phyloP scores from a whole-genome alignment of 2,113 vertebrate species.

The Triplophysa rosa region DNA sequence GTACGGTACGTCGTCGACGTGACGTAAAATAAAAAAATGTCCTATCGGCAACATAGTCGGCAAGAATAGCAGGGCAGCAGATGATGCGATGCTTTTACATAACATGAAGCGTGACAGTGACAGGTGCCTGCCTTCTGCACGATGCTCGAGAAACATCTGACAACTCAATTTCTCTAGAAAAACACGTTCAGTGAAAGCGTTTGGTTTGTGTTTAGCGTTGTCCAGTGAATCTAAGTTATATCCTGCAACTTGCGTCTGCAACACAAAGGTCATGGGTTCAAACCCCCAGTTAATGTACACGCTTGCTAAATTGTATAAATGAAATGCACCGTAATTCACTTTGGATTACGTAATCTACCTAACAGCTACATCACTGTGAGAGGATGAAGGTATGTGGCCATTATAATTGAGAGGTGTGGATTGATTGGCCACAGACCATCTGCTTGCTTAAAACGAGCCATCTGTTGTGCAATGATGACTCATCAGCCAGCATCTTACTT shows the following conservation, averaged over 20 bases:
- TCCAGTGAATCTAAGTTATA: no score
- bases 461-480: slow-evolving; percentile 40
- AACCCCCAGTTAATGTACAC: no score
- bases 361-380: not conserved
- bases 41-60: not conserved
- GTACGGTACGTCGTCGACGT: not conserved
- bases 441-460: slow-evolving; percentile 22
- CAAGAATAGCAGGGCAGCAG: not conserved
- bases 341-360: slow-evolving; percentile 3
- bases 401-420: slow-evolving; percentile 9
- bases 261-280: no score
- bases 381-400: slow-evolving; percentile 23
- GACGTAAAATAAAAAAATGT: not conserved
- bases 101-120: slow-evolving; percentile 4
- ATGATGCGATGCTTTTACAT: slow-evolving; percentile 43
- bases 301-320: no score
- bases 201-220: no score
- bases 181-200: no score
- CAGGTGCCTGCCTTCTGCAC: not conserved
- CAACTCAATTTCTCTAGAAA: no score
- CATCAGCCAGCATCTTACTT: slow-evolving; percentile 21
- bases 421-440: slow-evolving; percentile 37
- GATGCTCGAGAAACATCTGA: not conserved
- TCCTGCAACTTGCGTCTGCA: no score
- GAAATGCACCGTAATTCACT: no score